phyloP scores from a whole-genome alignment of 1,140 invertebrate species.

The Macrotrachela quadricornifera region DNA sequence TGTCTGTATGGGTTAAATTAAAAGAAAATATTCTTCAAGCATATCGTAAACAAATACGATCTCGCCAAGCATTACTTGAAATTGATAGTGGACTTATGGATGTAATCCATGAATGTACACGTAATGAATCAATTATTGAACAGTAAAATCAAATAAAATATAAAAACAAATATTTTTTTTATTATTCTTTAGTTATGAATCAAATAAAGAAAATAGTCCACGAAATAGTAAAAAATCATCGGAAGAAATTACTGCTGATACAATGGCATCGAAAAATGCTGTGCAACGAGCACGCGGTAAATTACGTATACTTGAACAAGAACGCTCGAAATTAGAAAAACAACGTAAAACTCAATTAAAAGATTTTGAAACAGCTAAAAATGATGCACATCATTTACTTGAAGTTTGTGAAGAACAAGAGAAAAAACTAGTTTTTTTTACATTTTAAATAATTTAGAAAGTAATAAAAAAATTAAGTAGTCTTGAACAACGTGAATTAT shows the following conservation, averaged over 20 bases:
- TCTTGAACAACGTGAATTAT: constrained; percentile 60
- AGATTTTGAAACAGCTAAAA: background rate
- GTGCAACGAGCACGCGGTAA: background rate
- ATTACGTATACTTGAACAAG: constrained; percentile 1
- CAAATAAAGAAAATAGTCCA: background rate
- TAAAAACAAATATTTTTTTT: background rate
- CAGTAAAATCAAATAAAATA: background rate
- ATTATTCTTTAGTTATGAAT: background rate
- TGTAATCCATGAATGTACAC: constrained; percentile 13
- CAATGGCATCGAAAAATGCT: background rate
- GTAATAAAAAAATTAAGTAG: constrained; percentile 56
- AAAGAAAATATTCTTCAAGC: constrained; percentile 2
- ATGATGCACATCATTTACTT: no score
- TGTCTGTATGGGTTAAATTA: no score
- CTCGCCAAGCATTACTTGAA: constrained; percentile 1
- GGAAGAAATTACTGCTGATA: background rate
- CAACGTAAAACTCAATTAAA: background rate
- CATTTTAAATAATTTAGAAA: constrained; percentile 36
- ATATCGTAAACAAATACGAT: constrained; percentile 2
- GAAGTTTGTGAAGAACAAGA: no score
- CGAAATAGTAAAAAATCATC: background rate
- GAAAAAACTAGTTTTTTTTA: background rate
- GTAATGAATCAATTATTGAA: constrained; percentile 5
- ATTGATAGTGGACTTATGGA: constrained; percentile 8
- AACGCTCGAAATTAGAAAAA: background rate